These are phyloP conservation scores for Panthera uncia DNA, from an alignment of 2,113 vertebrate species.

Conservation along the genomic window DNA sequence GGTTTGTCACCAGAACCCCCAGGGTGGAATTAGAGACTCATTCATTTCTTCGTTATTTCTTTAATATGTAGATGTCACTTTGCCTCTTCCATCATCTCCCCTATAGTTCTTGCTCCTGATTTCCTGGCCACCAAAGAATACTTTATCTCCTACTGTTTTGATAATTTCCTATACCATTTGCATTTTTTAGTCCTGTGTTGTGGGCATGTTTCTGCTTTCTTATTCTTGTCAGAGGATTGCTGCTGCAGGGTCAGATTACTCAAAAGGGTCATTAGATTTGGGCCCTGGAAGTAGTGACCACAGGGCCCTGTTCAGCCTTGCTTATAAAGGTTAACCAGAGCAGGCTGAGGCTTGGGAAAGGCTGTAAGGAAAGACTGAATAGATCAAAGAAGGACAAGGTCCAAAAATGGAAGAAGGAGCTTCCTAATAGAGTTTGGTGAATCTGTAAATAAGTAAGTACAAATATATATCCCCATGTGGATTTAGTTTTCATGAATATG, in stretches of 20 bases:
- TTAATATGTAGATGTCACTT: conserved; percentile 38
- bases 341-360: neutral
- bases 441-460: neutral
- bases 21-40: conserved; percentile 28
- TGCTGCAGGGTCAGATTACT: neutral
- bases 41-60: conserved; percentile 67
- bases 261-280: neutral
- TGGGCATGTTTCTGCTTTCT: neutral
- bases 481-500: neutral
- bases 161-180: neutral
- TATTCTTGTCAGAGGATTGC: neutral
- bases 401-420: neutral
- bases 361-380: neutral
- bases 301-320: no score
- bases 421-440: neutral
- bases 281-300: neutral
- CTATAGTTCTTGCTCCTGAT: conserved; percentile 23
- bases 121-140: conserved; percentile 44
- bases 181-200: neutral
- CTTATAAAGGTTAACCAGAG: neutral
- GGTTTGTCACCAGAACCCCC: conserved; percentile 69
- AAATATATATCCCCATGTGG: neutral
- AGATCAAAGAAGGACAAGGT: neutral
- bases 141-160: conserved; percentile 12
- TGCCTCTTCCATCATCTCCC: neutral